A percentile compares a stretch with the other conserved stretches of the same genome.
These are phyloP conservation scores for Petrolisthes manimaculis DNA, from an alignment of 2,888 invertebrate species.

Conservation along the genomic window DNA sequence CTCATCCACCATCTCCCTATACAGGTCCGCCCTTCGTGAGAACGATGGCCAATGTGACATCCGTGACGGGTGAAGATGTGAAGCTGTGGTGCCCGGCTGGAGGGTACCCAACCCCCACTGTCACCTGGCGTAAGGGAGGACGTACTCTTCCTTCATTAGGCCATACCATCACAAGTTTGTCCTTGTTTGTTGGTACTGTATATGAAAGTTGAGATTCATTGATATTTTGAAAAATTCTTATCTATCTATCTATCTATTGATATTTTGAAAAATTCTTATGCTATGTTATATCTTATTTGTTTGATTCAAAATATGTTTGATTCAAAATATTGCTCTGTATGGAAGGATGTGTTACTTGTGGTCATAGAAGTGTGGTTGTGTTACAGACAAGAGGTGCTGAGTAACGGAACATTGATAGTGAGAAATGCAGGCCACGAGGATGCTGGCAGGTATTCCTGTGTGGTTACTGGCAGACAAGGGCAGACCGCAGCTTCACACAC, in stretches of 20 bases:
- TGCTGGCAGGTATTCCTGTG: slow-evolving; percentile 43
- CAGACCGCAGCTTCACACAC: slow-evolving; percentile 51
- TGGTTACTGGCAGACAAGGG: slow-evolving; percentile 43
- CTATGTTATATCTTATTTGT: too few relatives aligned
- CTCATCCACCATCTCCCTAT: background rate
- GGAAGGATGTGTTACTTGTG: background rate
- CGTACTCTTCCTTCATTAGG: slow-evolving; percentile 46
- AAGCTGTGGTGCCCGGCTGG: slow-evolving; percentile 67
- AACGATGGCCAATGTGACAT: slow-evolving; percentile 66
- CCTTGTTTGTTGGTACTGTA: too few relatives aligned
- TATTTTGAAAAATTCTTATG: too few relatives aligned
- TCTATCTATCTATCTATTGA: too few relatives aligned
- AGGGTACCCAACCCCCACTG: slow-evolving; percentile 66
- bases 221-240: too few relatives aligned
- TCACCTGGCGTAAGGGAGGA: slow-evolving; percentile 66
- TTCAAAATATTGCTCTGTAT: too few relatives aligned
- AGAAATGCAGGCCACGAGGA: slow-evolving; percentile 31
- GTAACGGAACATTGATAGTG: slow-evolving; percentile 35
- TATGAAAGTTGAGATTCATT: too few relatives aligned
- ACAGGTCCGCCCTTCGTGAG: slow-evolving; percentile 46
- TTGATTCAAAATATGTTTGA: too few relatives aligned
- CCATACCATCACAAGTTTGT: background rate
- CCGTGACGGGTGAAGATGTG: slow-evolving; percentile 66
- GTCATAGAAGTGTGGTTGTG: background rate
- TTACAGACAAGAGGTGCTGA: slow-evolving; percentile 44